A percentile compares a stretch with the other conserved stretches of the same genome.
Conservation (phyloP, 2,888 invertebrate genomes). For the Nemurella pictetii region DNA sequence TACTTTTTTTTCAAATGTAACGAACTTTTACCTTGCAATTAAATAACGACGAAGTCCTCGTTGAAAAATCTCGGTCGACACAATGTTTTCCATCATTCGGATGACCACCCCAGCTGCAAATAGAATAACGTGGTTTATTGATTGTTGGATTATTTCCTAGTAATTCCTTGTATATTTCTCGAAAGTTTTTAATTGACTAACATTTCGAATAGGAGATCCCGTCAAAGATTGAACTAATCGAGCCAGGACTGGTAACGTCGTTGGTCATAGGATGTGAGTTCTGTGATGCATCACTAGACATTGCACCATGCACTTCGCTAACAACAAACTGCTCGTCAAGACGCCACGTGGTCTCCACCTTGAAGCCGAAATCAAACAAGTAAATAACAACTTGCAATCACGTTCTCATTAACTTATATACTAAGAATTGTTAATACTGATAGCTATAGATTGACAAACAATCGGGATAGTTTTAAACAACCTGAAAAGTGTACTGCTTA, state of each 20-base stretch:
- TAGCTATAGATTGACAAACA: too few species aligned
- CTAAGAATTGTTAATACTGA: too few species aligned
- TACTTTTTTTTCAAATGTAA: background rate
- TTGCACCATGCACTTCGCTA: constrained; percentile 52
- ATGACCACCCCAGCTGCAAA: constrained; percentile 78
- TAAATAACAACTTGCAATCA: too few species aligned
- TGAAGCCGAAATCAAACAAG: background rate
- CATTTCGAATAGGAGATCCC: constrained; percentile 36
- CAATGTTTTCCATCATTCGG: constrained; percentile 87
- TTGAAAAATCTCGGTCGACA: constrained; percentile 75
- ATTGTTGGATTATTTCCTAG: background rate
- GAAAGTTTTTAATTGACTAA: background rate
- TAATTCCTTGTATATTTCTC: background rate
- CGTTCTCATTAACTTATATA: too few species aligned
- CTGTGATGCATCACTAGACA: constrained; percentile 53
- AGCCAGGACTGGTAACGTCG: constrained; percentile 42
- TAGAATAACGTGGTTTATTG: background rate
- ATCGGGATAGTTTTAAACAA: too few species aligned
- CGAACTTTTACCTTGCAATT: constrained; percentile 60
- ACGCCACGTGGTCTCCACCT: constrained; percentile 52
- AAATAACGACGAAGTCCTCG: constrained; percentile 73
- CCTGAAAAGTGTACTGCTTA: too few species aligned
- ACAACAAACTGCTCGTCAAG: constrained; percentile 54
- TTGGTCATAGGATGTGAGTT: constrained; percentile 54
- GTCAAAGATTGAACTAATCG: constrained; percentile 16